phyloP scores from a whole-genome alignment of 2,113 vertebrate genomes.

The Rhinopithecus roxellana region DNA sequence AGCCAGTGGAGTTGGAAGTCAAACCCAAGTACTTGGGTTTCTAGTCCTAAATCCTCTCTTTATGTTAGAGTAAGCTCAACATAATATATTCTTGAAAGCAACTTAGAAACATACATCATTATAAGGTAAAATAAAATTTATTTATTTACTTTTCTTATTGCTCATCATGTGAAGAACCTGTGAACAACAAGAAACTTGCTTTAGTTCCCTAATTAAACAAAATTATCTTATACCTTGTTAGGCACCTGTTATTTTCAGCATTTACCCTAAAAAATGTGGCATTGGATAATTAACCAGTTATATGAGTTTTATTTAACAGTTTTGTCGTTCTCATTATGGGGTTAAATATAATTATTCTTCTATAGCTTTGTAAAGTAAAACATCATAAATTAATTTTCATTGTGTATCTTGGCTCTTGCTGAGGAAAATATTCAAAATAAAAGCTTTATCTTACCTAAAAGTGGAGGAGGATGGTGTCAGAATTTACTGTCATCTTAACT shows the following conservation, averaged over 20 bases:
- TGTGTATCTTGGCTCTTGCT: neutral
- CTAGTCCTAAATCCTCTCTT: neutral
- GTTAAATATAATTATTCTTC: constrained; percentile 42
- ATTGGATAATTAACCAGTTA: constrained; percentile 48
- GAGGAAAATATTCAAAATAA: neutral
- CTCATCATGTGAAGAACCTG: neutral
- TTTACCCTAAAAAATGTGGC: constrained; percentile 28
- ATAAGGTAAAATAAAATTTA: neutral
- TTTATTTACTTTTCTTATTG: neutral
- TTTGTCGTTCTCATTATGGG: neutral
- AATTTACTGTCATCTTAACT: constrained; percentile 40
- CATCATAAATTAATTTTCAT: constrained; percentile 9
- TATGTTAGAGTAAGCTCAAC: neutral
- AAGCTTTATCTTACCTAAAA: constrained; percentile 12
- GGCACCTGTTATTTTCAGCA: constrained; percentile 42
- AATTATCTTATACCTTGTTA: constrained; percentile 16
- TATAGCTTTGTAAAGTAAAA: neutral
- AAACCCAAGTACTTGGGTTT: neutral
- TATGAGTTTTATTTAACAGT: constrained; percentile 42
- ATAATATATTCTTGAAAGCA: neutral
- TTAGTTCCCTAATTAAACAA: constrained; percentile 45
- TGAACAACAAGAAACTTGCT: neutral
- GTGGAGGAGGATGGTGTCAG: neutral
- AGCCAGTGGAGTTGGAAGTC: neutral
- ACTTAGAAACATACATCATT: neutral